These are phyloP conservation scores for Pemphigus obesinymphae DNA, from an alignment of 1,140 invertebrate genomes.

Conservation along the genomic window DNA sequence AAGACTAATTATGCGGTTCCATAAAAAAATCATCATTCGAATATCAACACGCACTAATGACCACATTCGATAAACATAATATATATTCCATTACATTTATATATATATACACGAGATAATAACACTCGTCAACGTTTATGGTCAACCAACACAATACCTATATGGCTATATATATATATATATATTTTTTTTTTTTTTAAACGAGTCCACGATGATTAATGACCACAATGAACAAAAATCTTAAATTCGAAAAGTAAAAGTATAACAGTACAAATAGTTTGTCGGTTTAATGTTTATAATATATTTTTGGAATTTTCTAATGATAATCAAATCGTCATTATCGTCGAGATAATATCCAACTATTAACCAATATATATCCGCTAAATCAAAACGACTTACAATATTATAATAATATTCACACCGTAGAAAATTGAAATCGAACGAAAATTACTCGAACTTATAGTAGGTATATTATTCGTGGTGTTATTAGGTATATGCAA, in stretches of 20 bases:
- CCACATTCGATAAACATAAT: not conserved
- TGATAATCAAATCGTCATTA: no score
- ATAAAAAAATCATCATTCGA: not conserved
- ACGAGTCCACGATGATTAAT: conserved; percentile 11
- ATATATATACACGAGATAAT: not conserved
- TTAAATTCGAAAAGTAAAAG: not conserved
- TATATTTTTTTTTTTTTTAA: no score
- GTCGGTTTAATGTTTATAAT: not conserved
- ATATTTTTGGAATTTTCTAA: no score
- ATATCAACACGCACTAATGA: conserved; percentile 1
- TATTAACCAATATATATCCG: not conserved
- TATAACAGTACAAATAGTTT: not conserved
- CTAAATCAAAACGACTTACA: not conserved
- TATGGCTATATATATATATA: not conserved
- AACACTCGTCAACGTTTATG: not conserved
- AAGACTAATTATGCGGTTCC: not conserved
- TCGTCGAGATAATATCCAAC: not conserved
- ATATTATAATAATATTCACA: no score
- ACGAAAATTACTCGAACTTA: no score
- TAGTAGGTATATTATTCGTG: no score
- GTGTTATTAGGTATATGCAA: no score
- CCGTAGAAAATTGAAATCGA: no score
- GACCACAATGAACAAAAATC: not conserved
- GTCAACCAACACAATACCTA: not conserved
- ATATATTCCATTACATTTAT: not conserved